phyloP scores from a whole-genome alignment of 1,140 invertebrate species.

The Idris sp. region DNA sequence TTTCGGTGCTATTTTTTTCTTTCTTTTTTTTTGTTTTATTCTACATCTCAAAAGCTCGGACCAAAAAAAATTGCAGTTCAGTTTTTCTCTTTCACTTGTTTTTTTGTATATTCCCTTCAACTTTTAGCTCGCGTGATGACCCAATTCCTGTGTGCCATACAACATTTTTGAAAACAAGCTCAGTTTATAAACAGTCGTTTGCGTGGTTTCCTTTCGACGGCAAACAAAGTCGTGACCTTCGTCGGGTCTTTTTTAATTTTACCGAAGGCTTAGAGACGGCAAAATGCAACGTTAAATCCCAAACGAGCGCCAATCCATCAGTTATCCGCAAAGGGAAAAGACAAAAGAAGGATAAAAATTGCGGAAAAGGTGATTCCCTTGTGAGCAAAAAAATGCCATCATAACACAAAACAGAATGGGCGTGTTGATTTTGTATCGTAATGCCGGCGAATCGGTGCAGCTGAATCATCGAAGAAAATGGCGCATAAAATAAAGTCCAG shows the following conservation, averaged over 20 bases:
- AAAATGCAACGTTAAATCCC: no score
- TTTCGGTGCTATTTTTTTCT: no score
- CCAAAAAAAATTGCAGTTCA: constrained; percentile 7
- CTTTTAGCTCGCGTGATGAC: constrained; percentile 42
- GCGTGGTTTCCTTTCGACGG: constrained; percentile 6
- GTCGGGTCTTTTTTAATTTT: constrained; percentile 51
- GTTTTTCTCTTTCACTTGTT: background rate
- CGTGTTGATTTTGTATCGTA: constrained; percentile 44
- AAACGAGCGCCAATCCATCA: no score
- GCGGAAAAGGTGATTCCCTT: no score
- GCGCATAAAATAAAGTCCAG: constrained; percentile 17
- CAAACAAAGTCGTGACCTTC: constrained; percentile 53
- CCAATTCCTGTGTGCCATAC: constrained; percentile 24
- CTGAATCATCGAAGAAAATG: constrained; percentile 40
- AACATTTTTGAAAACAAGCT: constrained; percentile 18
- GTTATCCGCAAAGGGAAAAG: constrained; percentile 19
- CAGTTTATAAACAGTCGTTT: constrained; percentile 36
- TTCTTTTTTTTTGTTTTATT: no score
- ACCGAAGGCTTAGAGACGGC: constrained; percentile 18
- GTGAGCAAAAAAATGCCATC: constrained; percentile 22
- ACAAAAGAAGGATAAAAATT: constrained; percentile 42
- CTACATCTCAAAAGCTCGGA: constrained; percentile 17
- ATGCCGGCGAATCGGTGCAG: constrained; percentile 23
- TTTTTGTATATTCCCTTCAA: constrained; percentile 13
- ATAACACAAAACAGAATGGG: constrained; percentile 40